These are phyloP conservation scores for Liparis tanakae DNA, from an alignment of 2,797 vertebrate species.

Conservation along the genomic window DNA sequence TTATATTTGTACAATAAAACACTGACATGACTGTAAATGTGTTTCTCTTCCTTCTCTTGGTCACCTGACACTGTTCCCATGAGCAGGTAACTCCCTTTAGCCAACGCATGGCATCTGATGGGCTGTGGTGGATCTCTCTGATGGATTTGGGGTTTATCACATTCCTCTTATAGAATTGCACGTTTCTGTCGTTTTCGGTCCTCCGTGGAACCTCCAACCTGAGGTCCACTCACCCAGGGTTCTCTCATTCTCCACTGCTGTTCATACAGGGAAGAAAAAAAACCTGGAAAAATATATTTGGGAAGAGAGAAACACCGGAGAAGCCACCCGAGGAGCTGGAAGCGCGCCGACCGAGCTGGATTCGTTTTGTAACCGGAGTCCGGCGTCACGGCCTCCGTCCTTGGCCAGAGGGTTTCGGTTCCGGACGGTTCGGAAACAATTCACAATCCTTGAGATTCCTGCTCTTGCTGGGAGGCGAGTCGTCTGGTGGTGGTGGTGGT, in stretches of 20 bases:
- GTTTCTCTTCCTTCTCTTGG: constrained; percentile 12
- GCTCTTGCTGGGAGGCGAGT: background rate
- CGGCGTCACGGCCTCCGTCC: constrained; percentile 4
- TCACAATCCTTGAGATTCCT: background rate
- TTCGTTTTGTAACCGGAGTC: constrained; percentile 18
- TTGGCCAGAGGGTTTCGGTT: constrained; percentile 12
- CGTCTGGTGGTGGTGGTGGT: constrained; percentile 29
- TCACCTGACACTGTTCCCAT: background rate
- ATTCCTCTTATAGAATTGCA: background rate
- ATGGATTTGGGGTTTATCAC: too few species aligned
- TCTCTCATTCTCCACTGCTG: background rate
- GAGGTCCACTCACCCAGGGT: background rate
- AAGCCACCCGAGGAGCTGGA: constrained; percentile 1
- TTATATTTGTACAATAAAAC: constrained; percentile 85
- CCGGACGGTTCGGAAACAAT: constrained; percentile 1
- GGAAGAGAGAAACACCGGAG: background rate
- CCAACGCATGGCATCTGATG: too few species aligned
- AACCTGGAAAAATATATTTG: background rate
- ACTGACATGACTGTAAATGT: constrained; percentile 64
- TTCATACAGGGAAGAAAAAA: background rate
- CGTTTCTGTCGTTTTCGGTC: background rate
- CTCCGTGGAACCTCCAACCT: background rate
- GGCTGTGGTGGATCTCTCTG: too few species aligned
- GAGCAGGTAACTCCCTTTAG: too few species aligned
- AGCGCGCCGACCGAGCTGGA: background rate